These are phyloP conservation scores for Ambastaia sidthimunki DNA, from an alignment of 2,797 vertebrate genomes.

Conservation along the genomic window DNA sequence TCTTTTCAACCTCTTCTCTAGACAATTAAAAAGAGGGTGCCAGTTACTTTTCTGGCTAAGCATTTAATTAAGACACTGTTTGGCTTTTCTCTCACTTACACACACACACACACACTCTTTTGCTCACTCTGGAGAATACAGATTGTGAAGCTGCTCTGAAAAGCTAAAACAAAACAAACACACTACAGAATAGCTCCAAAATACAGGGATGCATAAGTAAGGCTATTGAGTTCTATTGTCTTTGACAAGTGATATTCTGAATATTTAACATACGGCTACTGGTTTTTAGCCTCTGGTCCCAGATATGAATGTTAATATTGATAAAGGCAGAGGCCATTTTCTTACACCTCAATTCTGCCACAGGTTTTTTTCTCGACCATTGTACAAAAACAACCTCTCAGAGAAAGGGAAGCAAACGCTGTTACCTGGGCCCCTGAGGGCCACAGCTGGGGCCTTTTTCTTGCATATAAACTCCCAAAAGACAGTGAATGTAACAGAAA, in stretches of 20 bases:
- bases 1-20: conserved; percentile 18
- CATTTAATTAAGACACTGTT: conserved; percentile 51
- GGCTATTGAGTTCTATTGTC: conserved; percentile 29
- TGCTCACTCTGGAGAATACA: conserved; percentile 42
- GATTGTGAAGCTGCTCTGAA: conserved; percentile 27
- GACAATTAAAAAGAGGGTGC: conserved; percentile 41
- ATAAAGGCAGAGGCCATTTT: conserved; percentile 37
- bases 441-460: not conserved
- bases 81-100: conserved; percentile 25
- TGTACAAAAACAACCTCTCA: conserved; percentile 3
- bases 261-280: conserved; percentile 39
- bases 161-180: conserved; percentile 50
- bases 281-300: conserved; percentile 28
- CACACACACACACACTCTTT: conserved; percentile 1
- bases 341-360: conserved; percentile 35
- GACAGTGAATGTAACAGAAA: conserved; percentile 15
- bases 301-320: conserved; percentile 41
- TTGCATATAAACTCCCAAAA: conserved; percentile 2
- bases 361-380: conserved; percentile 35
- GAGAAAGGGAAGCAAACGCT: conserved; percentile 18
- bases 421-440: conserved; percentile 41
- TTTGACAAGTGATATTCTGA: conserved; percentile 47
- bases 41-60: conserved; percentile 26
- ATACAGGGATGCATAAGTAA: conserved; percentile 31
- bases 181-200: not conserved